phyloP scores from a whole-genome alignment of 2,113 vertebrate species.

The Gavia stellata region DNA sequence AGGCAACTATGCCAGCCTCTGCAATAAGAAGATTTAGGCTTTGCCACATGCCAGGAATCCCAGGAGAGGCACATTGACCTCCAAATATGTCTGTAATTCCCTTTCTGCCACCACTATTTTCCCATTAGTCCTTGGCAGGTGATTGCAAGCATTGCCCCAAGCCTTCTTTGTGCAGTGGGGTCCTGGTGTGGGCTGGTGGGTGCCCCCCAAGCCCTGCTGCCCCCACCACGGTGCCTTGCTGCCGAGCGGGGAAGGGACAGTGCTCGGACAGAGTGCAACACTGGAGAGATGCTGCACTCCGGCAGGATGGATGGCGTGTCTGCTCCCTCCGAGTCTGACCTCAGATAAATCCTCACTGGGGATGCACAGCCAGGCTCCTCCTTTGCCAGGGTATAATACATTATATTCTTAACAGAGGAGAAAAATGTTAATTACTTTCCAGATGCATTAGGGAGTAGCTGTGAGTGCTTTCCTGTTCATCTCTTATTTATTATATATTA shows the following conservation, averaged over 20 bases:
- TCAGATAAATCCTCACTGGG: slow-evolving; percentile 26
- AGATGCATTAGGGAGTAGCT: slow-evolving; percentile 54
- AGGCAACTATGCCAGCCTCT: neutral
- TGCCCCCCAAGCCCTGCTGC: neutral
- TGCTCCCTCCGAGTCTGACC: neutral
- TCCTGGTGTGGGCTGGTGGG: fast-evolving
- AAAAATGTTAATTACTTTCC: slow-evolving; percentile 66
- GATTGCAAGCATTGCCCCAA: fast-evolving
- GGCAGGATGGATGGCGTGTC: neutral
- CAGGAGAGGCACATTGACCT: fast-evolving
- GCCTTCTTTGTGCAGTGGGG: fast-evolving
- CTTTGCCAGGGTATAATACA: slow-evolving; percentile 33
- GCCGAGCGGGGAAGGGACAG: neutral
- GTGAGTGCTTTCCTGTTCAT: slow-evolving; percentile 61
- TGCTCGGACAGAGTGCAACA: fast-evolving
- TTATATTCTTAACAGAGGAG: neutral
- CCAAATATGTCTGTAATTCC: neutral
- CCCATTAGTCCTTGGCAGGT: neutral
- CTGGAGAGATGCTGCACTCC: neutral
- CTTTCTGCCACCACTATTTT: neutral
- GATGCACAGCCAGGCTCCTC: neutral
- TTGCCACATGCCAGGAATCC: neutral
- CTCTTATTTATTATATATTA: slow-evolving; percentile 74
- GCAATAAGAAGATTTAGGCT: neutral
- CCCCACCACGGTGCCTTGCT: neutral